Evolutionary conservation across 2,888 invertebrate species (phyloP).

Genomic region (Polyommatus iphigenia): DNA sequence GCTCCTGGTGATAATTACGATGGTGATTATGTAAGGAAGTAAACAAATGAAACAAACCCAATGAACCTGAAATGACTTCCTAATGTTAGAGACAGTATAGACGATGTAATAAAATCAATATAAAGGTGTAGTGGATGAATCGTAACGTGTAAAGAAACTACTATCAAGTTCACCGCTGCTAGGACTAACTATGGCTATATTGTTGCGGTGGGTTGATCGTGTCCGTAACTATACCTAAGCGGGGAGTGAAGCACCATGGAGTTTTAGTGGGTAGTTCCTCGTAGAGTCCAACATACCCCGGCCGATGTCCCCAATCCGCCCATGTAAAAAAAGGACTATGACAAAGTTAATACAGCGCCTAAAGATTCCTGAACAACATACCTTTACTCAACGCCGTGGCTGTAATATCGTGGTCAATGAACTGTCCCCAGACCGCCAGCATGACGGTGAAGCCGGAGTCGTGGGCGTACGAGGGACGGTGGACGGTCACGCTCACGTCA

Average conservation of each 20-base stretch:
- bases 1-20: slow-evolving; percentile 58
- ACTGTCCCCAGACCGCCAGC: slow-evolving; percentile 94
- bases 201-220: no score
- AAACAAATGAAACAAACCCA: not conserved
- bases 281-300: no score
- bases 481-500: slow-evolving; percentile 86
- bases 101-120: not conserved
- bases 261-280: no score
- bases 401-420: slow-evolving; percentile 92
- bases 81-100: not conserved
- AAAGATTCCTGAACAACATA: slow-evolving; percentile 35
- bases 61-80: not conserved
- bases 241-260: no score
- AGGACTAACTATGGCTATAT: no score
- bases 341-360: not conserved
- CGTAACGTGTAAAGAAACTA: no score
- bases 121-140: not conserved
- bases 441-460: slow-evolving; percentile 90
- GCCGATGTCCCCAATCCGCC: no score
- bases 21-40: not conserved
- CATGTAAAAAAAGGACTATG: no score
- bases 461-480: slow-evolving; percentile 85
- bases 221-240: no score
- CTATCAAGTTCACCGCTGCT: no score
- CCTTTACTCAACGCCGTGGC: slow-evolving; percentile 89